Evolutionary conservation across 2,888 invertebrate genomes (phyloP).

Genomic region (Drosophila maculinotata): DNA sequence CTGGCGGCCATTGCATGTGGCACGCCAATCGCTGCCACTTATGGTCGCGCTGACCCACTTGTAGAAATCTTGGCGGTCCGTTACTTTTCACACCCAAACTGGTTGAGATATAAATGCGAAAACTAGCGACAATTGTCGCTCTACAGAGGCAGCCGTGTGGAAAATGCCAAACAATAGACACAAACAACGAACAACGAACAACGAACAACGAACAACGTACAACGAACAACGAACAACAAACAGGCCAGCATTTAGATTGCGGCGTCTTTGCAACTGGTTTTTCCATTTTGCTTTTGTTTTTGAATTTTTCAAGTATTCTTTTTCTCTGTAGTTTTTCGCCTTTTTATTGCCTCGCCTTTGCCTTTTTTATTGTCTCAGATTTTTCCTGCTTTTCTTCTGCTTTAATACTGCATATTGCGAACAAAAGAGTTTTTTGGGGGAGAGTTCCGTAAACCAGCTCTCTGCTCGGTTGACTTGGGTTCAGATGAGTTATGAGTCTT

Average conservation of each 20-base stretch:
- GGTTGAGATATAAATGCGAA: slow-evolving; percentile 55
- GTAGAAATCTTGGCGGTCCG: slow-evolving; percentile 57
- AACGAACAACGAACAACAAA: too few relatives aligned
- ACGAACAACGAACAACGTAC: too few relatives aligned
- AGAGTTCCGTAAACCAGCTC: slow-evolving; percentile 41
- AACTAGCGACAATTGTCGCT: slow-evolving; percentile 68
- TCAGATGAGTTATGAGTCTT: slow-evolving; percentile 60
- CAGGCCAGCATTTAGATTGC: slow-evolving; percentile 56
- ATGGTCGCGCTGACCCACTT: slow-evolving; percentile 63
- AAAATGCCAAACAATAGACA: slow-evolving; percentile 68
- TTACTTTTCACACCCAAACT: slow-evolving; percentile 73
- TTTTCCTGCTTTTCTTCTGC: slow-evolving; percentile 54
- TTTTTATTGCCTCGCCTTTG: slow-evolving; percentile 58
- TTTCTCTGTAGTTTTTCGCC: slow-evolving; percentile 30
- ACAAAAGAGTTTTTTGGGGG: slow-evolving; percentile 65
- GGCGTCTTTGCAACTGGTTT: slow-evolving; percentile 66
- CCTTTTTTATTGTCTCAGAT: slow-evolving; percentile 56
- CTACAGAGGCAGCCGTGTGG: slow-evolving; percentile 46
- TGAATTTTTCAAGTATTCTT: slow-evolving; percentile 28
- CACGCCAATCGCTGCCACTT: slow-evolving; percentile 56
- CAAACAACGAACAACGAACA: too few relatives aligned
- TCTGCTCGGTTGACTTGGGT: too few relatives aligned
- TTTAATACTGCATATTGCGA: slow-evolving; percentile 33
- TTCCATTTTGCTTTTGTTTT: slow-evolving; percentile 18
- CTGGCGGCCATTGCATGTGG: slow-evolving; percentile 57